Conservation (phyloP, 2,797 vertebrate genomes). For the Chaetodon trifasciatus region DNA sequence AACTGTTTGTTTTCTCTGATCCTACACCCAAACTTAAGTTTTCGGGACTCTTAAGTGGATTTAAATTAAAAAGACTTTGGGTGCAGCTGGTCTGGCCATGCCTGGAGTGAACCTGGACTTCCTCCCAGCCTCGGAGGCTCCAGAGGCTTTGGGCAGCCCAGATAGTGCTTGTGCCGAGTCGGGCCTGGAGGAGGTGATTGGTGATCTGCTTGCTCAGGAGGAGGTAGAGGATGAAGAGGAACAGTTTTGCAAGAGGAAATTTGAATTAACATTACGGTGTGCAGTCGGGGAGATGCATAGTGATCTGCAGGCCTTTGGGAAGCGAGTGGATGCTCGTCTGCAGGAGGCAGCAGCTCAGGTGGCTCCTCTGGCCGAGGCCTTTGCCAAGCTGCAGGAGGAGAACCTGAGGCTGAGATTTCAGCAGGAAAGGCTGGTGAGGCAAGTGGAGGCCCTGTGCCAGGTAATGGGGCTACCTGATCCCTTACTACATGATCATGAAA, state of each 20-base stretch:
- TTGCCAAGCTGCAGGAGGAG: slow-evolving; percentile 86
- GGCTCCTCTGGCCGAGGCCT: slow-evolving; percentile 76
- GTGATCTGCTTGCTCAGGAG: slow-evolving; percentile 79
- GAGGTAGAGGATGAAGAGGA: slow-evolving; percentile 64
- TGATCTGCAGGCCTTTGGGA: slow-evolving; percentile 88
- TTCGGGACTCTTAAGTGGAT: slow-evolving; percentile 11
- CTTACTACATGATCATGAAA: slow-evolving; percentile 32
- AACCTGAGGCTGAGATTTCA: slow-evolving; percentile 87
- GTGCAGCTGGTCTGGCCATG: slow-evolving; percentile 67
- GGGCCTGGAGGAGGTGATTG: slow-evolving; percentile 73
- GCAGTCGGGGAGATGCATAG: slow-evolving; percentile 84
- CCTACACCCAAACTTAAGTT: not conserved
- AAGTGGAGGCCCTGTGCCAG: slow-evolving; percentile 84
- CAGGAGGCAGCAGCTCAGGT: slow-evolving; percentile 76
- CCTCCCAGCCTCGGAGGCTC: slow-evolving; percentile 59
- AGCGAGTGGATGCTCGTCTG: slow-evolving; percentile 82
- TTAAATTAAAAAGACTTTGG: slow-evolving; percentile 15
- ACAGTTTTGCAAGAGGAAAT: slow-evolving; percentile 55
- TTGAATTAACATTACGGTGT: slow-evolving; percentile 79
- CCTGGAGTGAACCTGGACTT: slow-evolving; percentile 84
- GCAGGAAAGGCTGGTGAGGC: slow-evolving; percentile 83
- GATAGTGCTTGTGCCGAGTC: slow-evolving; percentile 71
- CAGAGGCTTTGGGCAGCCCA: slow-evolving; percentile 58
- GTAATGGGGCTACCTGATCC: slow-evolving; percentile 76
- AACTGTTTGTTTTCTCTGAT: slow-evolving; percentile 10